A percentile compares a stretch with the other conserved stretches of the same genome.
These are phyloP conservation scores for Anoura caudifer DNA, from an alignment of 2,113 vertebrate genomes.

Conservation along the genomic window DNA sequence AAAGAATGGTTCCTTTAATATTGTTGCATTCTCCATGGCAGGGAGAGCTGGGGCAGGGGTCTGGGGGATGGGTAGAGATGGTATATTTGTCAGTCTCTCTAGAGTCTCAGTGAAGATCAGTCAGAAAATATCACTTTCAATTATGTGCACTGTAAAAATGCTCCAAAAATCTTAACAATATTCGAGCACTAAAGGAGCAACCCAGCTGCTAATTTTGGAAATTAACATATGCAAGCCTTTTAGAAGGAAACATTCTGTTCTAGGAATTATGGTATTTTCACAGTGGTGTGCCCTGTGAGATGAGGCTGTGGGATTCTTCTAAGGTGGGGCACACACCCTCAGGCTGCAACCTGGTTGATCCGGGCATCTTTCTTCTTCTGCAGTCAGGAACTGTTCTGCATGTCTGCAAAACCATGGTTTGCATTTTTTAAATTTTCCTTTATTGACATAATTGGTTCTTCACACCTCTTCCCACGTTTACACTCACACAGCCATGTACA, in stretches of 20 bases:
- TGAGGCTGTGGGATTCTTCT: neutral
- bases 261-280: neutral
- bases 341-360: neutral
- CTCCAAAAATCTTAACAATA: neutral
- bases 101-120: neutral
- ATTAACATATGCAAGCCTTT: neutral
- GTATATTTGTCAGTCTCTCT: neutral
- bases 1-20: slow-evolving; percentile 56
- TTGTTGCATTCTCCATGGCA: slow-evolving; percentile 46
- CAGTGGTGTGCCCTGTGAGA: neutral
- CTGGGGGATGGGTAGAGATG: neutral
- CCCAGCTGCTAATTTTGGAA: neutral
- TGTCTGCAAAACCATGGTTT: neutral
- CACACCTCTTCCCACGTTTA: neutral
- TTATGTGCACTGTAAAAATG: neutral
- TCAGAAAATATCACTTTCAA: neutral
- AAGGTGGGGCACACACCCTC: neutral
- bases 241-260: neutral
- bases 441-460: neutral
- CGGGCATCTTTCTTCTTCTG: neutral
- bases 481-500: neutral
- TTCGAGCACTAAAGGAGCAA: neutral
- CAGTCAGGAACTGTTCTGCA: neutral
- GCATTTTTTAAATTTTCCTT: neutral
- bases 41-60: neutral